phyloP scores from a whole-genome alignment of 2,888 invertebrate genomes.

The Drosophila affinis region DNA sequence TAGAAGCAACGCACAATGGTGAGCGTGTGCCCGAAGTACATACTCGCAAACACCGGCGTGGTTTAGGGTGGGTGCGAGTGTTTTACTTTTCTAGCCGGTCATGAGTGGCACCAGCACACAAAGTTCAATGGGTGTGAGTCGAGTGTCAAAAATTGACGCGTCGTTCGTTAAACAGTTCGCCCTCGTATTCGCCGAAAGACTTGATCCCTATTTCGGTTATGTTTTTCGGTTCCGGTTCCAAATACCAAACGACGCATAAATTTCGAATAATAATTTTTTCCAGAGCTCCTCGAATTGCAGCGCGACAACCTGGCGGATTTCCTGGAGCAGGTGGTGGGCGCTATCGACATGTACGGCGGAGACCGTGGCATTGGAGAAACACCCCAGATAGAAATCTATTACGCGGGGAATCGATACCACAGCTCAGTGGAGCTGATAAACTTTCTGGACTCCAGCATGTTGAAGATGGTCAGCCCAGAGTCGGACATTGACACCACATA shows the following conservation, averaged over 20 bases:
- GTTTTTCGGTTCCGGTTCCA: not conserved
- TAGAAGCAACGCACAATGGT: too few species aligned
- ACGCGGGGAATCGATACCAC: slow-evolving; percentile 85
- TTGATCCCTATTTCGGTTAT: too few species aligned
- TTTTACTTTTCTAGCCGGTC: too few species aligned
- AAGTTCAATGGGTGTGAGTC: too few species aligned
- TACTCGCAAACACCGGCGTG: too few species aligned
- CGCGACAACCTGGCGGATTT: slow-evolving; percentile 77
- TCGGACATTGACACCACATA: slow-evolving; percentile 71
- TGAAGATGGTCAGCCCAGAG: slow-evolving; percentile 73
- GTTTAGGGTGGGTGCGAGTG: too few species aligned
- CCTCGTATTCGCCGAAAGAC: too few species aligned
- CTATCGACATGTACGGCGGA: slow-evolving; percentile 61
- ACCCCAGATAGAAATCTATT: slow-evolving; percentile 80
- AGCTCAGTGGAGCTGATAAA: slow-evolving; percentile 85
- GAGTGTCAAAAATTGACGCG: too few species aligned
- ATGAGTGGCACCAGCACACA: too few species aligned
- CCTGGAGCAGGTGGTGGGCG: slow-evolving; percentile 80
- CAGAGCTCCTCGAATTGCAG: slow-evolving; percentile 77
- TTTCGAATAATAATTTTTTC: not conserved
- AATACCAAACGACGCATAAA: not conserved
- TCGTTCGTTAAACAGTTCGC: too few species aligned
- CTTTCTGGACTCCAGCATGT: slow-evolving; percentile 84
- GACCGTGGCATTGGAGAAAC: slow-evolving; percentile 42
- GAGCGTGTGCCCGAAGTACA: too few species aligned